phyloP scores from a whole-genome alignment of 2,113 vertebrate genomes.

The Pachycephala philippinensis region DNA sequence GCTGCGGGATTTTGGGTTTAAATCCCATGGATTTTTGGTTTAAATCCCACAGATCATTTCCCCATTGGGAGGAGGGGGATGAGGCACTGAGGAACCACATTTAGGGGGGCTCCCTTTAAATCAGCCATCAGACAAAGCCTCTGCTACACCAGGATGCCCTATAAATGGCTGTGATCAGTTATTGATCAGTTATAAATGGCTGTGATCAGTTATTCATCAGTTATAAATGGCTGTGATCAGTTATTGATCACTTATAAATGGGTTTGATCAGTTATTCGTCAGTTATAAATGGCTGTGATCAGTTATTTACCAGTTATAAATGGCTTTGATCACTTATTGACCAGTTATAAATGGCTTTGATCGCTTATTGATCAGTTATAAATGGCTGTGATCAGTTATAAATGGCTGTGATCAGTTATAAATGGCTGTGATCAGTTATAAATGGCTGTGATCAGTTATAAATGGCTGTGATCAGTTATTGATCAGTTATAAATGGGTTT shows the following conservation, averaged over 20 bases:
- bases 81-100: background rate
- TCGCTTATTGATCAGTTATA: background rate
- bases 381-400: background rate
- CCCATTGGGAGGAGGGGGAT: fast-evolving
- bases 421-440: background rate
- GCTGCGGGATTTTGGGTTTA: background rate
- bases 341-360: no score
- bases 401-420: background rate
- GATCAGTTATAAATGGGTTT: background rate
- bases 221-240: background rate
- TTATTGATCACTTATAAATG: background rate
- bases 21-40: background rate
- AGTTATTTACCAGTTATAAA: background rate
- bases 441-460: background rate
- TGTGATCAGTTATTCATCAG: background rate
- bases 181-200: background rate
- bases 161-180: background rate
- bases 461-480: background rate
- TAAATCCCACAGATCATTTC: background rate
- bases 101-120: background rate
- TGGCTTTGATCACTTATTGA: background rate
- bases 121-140: background rate
- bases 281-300: background rate
- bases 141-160: background rate
- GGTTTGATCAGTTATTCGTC: background rate